A percentile compares a stretch with the other conserved stretches of the same genome.
phyloP scores from a whole-genome alignment of 2,113 vertebrate genomes.

The Neogobius melanostomus region DNA sequence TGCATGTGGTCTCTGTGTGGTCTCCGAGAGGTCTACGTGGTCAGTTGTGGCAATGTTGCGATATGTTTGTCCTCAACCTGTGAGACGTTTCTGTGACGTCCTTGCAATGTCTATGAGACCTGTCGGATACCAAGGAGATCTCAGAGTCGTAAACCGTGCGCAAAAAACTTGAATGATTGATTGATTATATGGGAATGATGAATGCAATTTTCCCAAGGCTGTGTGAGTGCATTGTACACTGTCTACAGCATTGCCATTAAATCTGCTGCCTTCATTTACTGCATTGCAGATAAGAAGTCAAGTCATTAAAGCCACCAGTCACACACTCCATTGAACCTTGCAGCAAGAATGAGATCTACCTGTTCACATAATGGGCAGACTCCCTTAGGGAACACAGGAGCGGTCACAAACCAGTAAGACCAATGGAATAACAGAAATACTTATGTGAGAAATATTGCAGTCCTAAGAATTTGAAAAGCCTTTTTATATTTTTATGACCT shows the following conservation, averaged over 20 bases:
- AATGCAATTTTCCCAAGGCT: conserved; percentile 22
- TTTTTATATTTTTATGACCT: conserved; percentile 65
- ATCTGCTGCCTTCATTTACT: conserved; percentile 62
- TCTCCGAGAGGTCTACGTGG: too few species aligned
- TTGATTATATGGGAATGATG: not conserved
- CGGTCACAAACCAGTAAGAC: conserved; percentile 31
- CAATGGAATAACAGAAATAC: conserved; percentile 15
- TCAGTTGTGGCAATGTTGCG: too few species aligned
- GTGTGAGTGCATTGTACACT: conserved; percentile 23
- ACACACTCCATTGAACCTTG: conserved; percentile 60
- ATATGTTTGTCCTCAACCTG: too few species aligned
- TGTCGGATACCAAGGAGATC: too few species aligned
- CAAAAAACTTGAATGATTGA: too few species aligned
- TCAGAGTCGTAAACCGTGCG: too few species aligned
- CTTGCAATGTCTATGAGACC: too few species aligned
- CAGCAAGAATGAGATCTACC: conserved; percentile 64
- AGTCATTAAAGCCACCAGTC: conserved; percentile 58
- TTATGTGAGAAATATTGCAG: not conserved
- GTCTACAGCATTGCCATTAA: conserved; percentile 54
- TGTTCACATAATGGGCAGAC: conserved; percentile 45
- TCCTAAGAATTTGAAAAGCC: conserved; percentile 20
- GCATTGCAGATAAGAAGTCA: conserved; percentile 63
- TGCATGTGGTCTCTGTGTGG: too few species aligned
- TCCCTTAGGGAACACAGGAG: conserved; percentile 19
- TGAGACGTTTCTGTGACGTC: too few species aligned